Evolutionary conservation across 2,797 vertebrate species (phyloP), one percentile per base, ranked within the genome.

Genomic region (Anguilla megastoma): DNA sequence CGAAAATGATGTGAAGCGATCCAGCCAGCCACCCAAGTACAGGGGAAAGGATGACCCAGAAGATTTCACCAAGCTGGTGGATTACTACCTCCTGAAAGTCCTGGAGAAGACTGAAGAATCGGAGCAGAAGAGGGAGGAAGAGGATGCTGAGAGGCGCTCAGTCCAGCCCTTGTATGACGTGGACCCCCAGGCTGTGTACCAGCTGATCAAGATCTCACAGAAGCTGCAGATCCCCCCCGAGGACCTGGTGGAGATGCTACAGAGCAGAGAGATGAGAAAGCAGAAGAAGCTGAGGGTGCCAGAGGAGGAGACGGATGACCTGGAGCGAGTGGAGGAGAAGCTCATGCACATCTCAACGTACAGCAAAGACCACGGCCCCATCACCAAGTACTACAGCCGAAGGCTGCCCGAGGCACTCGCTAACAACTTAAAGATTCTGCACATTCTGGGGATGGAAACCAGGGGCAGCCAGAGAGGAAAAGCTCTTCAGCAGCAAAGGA

Each of bases 221-320:
- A 98, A 97, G 93, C 96, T 98, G 91, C 97, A 97, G 93, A 97
- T 99, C 69, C 97, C 98, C 50, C 97, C 98, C 0, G 97, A 97
- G 91, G 97, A 99, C 91, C 95, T 99, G 90, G 91, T 99, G 90
- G 96, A 97, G 89, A 96, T 99, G 95, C 91, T 99, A 86, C 96
- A 94, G 93, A 94, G 90, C 0, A 95, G 95, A 86, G 96, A 96
- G 45, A 93, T 96, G n/a, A 94, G 94, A 87, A 99, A 97, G 94
- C 96, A 97, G 89, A 97, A 95, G n/a, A 97, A 96, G 27, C 95
- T 93, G n/a, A 63, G 93, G 87, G 95, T 95, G 90, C 90, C 94
- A 0, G 95, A 95, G 85, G 94, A 92, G 89, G 94, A 93, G 52
- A 27, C 91, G 45, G 92, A 92, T 69, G 93, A 95, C 54, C 89